These are phyloP conservation scores for Acleris laterana DNA, from an alignment of 2,888 invertebrate genomes.

Conservation along the genomic window DNA sequence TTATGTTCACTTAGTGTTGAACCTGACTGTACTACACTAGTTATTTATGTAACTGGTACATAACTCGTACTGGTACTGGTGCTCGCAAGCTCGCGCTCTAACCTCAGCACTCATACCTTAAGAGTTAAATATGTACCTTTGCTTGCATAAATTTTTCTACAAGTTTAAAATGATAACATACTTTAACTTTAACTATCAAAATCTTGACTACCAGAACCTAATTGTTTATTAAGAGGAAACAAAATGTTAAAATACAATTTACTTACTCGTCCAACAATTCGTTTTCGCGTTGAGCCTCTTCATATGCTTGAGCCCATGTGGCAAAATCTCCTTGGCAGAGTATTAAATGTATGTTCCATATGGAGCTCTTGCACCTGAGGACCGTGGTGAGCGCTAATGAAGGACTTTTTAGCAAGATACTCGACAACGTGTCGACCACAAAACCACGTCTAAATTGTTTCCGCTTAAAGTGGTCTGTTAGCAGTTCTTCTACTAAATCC, in stretches of 20 bases:
- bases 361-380: conserved; percentile 65
- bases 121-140: no score
- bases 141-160: no score
- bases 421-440: conserved; percentile 69
- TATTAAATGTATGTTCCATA: conserved; percentile 68
- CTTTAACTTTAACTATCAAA: no score
- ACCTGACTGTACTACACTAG: no score
- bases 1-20: no score
- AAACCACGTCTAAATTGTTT: conserved; percentile 67
- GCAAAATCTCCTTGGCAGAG: conserved; percentile 71
- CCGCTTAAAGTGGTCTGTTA: conserved; percentile 60
- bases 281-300: conserved; percentile 61
- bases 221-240: no score
- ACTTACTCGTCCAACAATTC: conserved; percentile 61
- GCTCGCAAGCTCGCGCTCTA: no score
- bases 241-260: background rate
- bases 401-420: conserved; percentile 64
- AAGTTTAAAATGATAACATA: no score
- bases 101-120: no score
- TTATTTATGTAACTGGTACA: no score
- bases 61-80: no score
- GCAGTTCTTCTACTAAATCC: conserved; percentile 69
- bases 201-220: no score
- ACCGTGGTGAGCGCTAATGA: conserved; percentile 60
- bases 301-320: conserved; percentile 68